Percentiles rank a stretch among this genome's conserved stretches.
Evolutionary conservation across 2,888 invertebrate species (phyloP).

Genomic region (Sialis lutaria): DNA sequence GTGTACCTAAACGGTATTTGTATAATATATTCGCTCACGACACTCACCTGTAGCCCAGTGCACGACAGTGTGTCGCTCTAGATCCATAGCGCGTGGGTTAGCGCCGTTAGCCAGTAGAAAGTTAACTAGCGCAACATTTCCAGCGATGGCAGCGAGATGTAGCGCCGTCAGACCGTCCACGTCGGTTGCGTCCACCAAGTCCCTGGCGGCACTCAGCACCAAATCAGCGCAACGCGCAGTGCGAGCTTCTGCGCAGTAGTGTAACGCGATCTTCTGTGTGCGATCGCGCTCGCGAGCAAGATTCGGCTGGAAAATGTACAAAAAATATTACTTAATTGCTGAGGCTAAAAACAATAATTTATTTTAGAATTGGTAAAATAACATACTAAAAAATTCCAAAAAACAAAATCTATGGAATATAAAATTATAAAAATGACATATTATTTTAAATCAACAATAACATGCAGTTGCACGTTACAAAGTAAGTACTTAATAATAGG

Average conservation of each 20-base stretch:
- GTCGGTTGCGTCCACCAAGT: conserved; percentile 67
- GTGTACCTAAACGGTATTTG: too few relatives aligned
- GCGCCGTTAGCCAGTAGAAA: conserved; percentile 77
- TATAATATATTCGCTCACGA: too few relatives aligned
- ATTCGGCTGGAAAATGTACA: conserved; percentile 28
- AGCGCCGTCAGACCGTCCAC: conserved; percentile 91
- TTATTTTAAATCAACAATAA: too few relatives aligned
- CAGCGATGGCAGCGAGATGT: conserved; percentile 88
- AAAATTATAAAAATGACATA: too few relatives aligned
- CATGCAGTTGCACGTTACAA: too few relatives aligned
- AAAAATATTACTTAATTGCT: too few relatives aligned
- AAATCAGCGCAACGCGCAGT: conserved; percentile 46
- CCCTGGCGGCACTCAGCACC: conserved; percentile 72
- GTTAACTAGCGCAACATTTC: conserved; percentile 71
- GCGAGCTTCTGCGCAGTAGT: conserved; percentile 68
- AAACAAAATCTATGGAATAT: too few relatives aligned
- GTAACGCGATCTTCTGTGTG: conserved; percentile 72
- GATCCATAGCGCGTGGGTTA: conserved; percentile 77
- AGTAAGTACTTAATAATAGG: too few relatives aligned
- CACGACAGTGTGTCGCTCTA: conserved; percentile 86
- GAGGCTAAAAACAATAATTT: too few relatives aligned
- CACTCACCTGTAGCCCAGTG: conserved; percentile 93
- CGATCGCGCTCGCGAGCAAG: conserved; percentile 58
- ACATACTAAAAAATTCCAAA: too few relatives aligned
- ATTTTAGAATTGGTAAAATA: too few relatives aligned